Percentiles rank a stretch among this genome's conserved stretches.
These are phyloP conservation scores for Batillaria attramentaria DNA, from an alignment of 1,140 invertebrate genomes.

Conservation along the genomic window DNA sequence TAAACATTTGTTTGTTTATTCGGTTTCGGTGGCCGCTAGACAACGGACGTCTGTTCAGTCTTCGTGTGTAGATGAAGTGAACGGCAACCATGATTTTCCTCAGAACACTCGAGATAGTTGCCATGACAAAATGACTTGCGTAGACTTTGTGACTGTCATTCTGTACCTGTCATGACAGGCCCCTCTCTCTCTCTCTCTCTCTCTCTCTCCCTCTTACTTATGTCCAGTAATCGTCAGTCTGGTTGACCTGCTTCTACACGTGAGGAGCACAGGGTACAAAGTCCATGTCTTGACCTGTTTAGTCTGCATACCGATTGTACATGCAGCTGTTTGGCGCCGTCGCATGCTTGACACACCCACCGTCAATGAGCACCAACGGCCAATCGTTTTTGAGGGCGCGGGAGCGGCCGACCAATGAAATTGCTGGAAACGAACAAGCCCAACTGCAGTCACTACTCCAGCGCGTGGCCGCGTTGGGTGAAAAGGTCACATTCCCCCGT, in stretches of 20 bases:
- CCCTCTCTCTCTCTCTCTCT: slow-evolving; percentile 14
- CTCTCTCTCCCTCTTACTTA: slow-evolving; percentile 7
- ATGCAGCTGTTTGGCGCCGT: not conserved
- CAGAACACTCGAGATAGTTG: not conserved
- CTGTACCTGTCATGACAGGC: no score
- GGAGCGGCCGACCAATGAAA: not conserved
- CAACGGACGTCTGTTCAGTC: no score
- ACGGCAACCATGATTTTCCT: no score
- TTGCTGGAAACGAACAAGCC: not conserved
- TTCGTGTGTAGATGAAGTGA: no score
- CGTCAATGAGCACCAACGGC: slow-evolving; percentile 2
- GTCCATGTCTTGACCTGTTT: not conserved
- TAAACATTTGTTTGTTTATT: no score
- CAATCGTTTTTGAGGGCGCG: not conserved
- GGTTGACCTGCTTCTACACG: not conserved
- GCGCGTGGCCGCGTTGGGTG: not conserved
- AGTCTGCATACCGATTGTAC: not conserved
- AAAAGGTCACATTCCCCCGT: no score
- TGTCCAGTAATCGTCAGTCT: no score
- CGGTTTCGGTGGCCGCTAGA: no score
- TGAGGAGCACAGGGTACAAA: not conserved
- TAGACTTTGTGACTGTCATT: not conserved
- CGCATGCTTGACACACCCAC: not conserved
- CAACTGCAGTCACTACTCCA: not conserved
- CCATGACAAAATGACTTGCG: not conserved